These are phyloP conservation scores for Meta bourneti DNA, from an alignment of 2,888 invertebrate genomes.

Conservation along the genomic window DNA sequence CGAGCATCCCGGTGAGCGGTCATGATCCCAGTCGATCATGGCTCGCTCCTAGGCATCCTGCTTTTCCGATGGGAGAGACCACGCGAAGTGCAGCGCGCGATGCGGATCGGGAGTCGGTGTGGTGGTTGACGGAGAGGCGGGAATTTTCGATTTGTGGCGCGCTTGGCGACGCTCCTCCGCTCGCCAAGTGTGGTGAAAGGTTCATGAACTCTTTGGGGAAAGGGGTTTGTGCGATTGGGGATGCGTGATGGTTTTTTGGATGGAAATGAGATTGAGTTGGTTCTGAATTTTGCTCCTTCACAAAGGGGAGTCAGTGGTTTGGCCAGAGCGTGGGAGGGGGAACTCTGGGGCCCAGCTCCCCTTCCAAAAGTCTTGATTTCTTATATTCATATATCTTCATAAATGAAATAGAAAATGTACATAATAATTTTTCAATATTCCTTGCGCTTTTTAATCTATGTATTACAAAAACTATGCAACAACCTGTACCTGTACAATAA, in stretches of 20 bases:
- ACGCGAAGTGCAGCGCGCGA: slow-evolving; percentile 5
- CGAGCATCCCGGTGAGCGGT: slow-evolving; percentile 43
- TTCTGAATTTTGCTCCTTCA: not conserved
- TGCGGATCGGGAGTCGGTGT: not conserved
- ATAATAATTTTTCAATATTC: no score
- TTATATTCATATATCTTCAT: no score
- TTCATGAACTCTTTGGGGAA: not conserved
- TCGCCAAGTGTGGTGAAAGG: slow-evolving; percentile 20
- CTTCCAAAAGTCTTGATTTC: no score
- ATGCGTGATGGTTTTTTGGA: not conserved
- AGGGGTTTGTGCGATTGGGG: not conserved
- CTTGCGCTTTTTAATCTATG: no score
- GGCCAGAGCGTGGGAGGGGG: no score
- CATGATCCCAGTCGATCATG: slow-evolving; percentile 63
- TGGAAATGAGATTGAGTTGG: not conserved
- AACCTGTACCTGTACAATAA: no score
- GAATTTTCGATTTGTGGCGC: slow-evolving; percentile 23
- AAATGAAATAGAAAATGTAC: no score
- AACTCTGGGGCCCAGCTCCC: no score
- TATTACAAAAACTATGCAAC: no score
- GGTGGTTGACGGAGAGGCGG: not conserved
- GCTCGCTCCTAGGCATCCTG: slow-evolving; percentile 37
- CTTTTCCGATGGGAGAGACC: slow-evolving; percentile 13
- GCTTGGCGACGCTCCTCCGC: slow-evolving; percentile 27
- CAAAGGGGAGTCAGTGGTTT: no score